phyloP scores from a whole-genome alignment of 1,140 invertebrate genomes.

The Sycophila sp. region DNA sequence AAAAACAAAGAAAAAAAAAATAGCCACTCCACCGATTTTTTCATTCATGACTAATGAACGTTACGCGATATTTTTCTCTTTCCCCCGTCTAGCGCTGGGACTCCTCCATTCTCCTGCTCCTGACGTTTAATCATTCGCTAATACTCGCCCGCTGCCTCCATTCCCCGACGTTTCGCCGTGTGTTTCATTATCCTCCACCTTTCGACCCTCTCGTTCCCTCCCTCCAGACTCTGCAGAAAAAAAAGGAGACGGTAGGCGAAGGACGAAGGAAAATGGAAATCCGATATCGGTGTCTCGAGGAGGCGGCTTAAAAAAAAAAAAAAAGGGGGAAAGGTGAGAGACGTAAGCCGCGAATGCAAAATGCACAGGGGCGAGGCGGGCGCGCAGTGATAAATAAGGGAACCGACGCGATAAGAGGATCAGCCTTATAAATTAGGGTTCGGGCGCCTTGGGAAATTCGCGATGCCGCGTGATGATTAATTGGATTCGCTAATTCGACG shows the following conservation, averaged over 20 bases:
- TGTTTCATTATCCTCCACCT: constrained; percentile 43
- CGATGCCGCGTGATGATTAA: constrained; percentile 31
- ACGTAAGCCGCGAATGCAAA: constrained; percentile 6
- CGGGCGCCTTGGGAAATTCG: constrained; percentile 19
- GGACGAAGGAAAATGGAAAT: constrained; percentile 53
- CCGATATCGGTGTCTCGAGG: constrained; percentile 53
- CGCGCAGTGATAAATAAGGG: constrained; percentile 38
- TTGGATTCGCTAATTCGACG: constrained; percentile 30
- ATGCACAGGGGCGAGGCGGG: not conserved
- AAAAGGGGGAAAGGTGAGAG: not conserved
- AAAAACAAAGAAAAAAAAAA: not conserved
- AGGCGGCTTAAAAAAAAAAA: constrained; percentile 46
- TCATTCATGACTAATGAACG: constrained; percentile 33
- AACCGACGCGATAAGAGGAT: constrained; percentile 37
- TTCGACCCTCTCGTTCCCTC: constrained; percentile 25
- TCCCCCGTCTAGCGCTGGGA: constrained; percentile 14
- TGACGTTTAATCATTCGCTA: constrained; percentile 41
- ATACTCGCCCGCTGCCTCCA: constrained; percentile 39
- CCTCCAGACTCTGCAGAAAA: constrained; percentile 31
- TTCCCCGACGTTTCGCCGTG: constrained; percentile 43
- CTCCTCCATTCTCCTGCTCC: constrained; percentile 30
- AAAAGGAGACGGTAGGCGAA: constrained; percentile 44
- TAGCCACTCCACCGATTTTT: constrained; percentile 24
- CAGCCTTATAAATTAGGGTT: constrained; percentile 39
- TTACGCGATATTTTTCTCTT: constrained; percentile 28